A percentile compares a stretch with the other conserved stretches of the same genome.
phyloP scores from a whole-genome alignment of 2,797 vertebrate genomes.

The Nyctalus aviator region DNA sequence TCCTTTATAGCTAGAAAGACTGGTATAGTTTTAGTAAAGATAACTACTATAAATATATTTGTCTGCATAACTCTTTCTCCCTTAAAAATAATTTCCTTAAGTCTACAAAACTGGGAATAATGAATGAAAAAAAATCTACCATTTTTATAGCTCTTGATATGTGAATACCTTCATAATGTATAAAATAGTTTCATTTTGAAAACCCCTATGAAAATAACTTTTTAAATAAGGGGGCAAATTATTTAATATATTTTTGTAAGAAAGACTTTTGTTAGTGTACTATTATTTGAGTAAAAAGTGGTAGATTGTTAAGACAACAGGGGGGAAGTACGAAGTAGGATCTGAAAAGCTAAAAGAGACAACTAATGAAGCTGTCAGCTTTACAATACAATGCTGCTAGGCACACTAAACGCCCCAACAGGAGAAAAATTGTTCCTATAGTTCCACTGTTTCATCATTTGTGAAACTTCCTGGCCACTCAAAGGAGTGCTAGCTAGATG shows the following conservation, averaged over 20 bases:
- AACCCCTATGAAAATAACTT: background rate
- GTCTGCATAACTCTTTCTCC: background rate
- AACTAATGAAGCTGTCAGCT: background rate
- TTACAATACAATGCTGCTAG: background rate
- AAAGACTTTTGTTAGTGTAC: background rate
- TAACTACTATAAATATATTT: background rate
- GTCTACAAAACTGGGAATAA: slow-evolving; percentile 13
- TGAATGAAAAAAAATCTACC: background rate
- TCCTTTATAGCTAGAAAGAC: background rate
- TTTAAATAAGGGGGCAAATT: background rate
- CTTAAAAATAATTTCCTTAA: slow-evolving; percentile 20
- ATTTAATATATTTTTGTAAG: background rate
- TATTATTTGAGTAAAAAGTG: background rate
- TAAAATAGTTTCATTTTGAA: slow-evolving; percentile 43
- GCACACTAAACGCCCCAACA: slow-evolving; percentile 55
- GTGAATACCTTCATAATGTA: slow-evolving; percentile 22
- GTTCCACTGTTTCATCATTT: background rate
- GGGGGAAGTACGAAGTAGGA: background rate
- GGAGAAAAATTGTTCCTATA: slow-evolving; percentile 66
- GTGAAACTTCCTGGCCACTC: background rate
- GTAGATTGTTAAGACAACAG: background rate
- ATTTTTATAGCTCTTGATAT: background rate
- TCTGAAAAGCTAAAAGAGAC: background rate
- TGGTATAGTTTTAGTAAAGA: background rate
- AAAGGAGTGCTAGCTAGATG: background rate